Base-by-base conservation (phyloP, 2,113 vertebrate species). In the Pipra filicauda region DNA sequence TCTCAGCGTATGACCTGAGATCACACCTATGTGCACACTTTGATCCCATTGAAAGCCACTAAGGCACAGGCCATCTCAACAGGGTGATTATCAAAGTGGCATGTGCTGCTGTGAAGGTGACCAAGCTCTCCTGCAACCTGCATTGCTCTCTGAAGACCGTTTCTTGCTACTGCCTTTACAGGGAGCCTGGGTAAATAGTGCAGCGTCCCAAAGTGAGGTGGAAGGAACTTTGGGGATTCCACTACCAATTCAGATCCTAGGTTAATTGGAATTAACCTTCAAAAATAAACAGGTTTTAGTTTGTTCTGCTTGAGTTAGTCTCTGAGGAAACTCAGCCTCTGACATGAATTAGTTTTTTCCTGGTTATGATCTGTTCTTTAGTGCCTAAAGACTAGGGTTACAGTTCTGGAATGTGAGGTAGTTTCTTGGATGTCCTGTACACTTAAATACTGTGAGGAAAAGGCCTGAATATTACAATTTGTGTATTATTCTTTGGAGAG, bases 221-320 rank as follows among this genome's bases (percentile, higher is more conserved):
- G n/a, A 84, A 71, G 88, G 82, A 91, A 86, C 67, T 83, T 66
- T 2, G 11, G 43, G 59, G n/a, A 73, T 90, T 94, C 93, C 79
- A 59, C 88, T 79, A 22, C 58, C 54, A 66, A 2, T 90, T 93
- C 67, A 57, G 41, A 79, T 88, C 74, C 44, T 73, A 83, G 85
- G 58, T 90, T 76, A 85, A 62, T 35, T 73, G 49, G 74, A 92
- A 85, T 94, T 92, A 95, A 90, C 75, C 78, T 93, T 85, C n/a
- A 61, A 70, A 95, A 76, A n/a, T 79, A 88, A 94, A 76, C 41
- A 79, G 35, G 31, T 88, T 46, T 85, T 93, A 69, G 22, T 79
- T 91, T 11, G 12, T 90, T 49, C 43, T 82, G 5, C 78, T 61
- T 65, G 49, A 89, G 65, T 91, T 91, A 1, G 15, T 49, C 54